phyloP scores from a whole-genome alignment of 2,113 vertebrate species.

The Phasianus colchicus region DNA sequence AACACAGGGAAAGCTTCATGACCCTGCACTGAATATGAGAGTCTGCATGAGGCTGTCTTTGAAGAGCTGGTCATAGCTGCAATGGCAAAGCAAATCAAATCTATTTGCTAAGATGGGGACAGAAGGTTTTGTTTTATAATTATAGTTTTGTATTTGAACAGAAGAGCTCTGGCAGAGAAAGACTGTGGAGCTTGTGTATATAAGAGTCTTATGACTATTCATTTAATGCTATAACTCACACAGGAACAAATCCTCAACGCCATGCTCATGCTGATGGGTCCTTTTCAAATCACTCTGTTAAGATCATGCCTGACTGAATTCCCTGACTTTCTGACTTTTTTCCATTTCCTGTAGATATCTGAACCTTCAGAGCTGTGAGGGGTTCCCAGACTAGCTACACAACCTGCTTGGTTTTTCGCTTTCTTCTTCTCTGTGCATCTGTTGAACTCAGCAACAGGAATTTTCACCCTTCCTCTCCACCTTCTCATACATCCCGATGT shows the following conservation, averaged over 20 bases:
- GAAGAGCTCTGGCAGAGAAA: background rate
- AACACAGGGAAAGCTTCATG: conserved; percentile 20
- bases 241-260: background rate
- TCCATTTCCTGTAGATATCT: background rate
- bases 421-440: background rate
- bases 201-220: background rate
- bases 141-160: background rate
- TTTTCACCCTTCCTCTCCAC: background rate
- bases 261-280: background rate
- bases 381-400: background rate
- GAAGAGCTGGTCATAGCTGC: conserved; percentile 29
- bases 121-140: conserved; percentile 1
- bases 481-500: background rate
- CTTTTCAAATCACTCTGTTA: background rate
- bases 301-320: background rate
- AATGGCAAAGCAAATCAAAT: background rate
- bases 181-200: background rate
- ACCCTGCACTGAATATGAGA: conserved; percentile 1
- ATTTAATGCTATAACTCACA: background rate
- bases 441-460: background rate
- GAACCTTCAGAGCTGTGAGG: background rate
- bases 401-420: background rate
- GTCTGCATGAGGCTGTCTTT: conserved; percentile 35
- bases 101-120: background rate
- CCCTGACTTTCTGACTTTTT: background rate